These are phyloP conservation scores for Eurytoma californica DNA, from an alignment of 2,888 invertebrate genomes.

Conservation along the genomic window DNA sequence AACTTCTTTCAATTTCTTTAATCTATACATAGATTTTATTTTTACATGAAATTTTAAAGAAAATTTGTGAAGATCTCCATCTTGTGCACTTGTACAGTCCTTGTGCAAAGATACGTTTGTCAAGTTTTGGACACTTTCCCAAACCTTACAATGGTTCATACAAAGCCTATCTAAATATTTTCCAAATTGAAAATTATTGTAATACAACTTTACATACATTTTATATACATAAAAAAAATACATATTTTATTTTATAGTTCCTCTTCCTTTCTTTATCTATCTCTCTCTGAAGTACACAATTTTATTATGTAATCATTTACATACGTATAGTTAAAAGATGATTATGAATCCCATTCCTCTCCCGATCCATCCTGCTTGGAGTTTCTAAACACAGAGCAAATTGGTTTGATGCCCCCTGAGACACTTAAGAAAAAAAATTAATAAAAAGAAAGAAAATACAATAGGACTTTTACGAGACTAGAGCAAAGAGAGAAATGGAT, in stretches of 20 bases:
- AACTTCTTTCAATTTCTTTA: conserved; percentile 15
- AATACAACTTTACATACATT: neutral
- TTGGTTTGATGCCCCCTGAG: conserved; percentile 63
- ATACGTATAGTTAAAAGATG: conserved; percentile 58
- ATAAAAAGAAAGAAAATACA: conserved; percentile 58
- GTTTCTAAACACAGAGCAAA: conserved; percentile 59
- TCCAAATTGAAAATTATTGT: conserved; percentile 25
- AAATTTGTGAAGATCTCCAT: neutral
- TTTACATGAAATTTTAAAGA: neutral
- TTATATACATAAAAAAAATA: conserved; percentile 4
- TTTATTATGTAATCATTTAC: conserved; percentile 56
- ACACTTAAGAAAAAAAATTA: conserved; percentile 56
- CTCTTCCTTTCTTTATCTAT: conserved; percentile 50
- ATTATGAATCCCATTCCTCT: conserved; percentile 56
- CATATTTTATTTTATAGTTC: conserved; percentile 30
- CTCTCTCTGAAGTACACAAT: conserved; percentile 59
- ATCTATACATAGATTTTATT: neutral
- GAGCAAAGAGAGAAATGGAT: conserved; percentile 53
- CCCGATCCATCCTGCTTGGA: conserved; percentile 70
- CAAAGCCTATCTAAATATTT: conserved; percentile 10
- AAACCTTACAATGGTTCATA: neutral
- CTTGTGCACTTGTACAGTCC: neutral
- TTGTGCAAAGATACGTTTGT: neutral
- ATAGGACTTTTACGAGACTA: conserved; percentile 57
- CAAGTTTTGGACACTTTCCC: neutral